phyloP scores from a whole-genome alignment of 2,113 vertebrate genomes.

The Oncorhynchus clarkii region DNA sequence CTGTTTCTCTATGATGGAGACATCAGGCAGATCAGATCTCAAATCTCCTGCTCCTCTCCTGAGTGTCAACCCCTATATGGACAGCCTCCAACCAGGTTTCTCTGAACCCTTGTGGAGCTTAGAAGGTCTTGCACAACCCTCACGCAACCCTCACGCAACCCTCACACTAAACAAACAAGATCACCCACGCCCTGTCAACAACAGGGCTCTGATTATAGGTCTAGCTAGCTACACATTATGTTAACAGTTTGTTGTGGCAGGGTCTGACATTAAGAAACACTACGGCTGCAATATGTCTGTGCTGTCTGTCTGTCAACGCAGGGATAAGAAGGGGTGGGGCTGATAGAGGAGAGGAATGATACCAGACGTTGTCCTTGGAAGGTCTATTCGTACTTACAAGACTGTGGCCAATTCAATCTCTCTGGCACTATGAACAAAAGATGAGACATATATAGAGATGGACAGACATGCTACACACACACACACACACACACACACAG shows the following conservation, averaged over 20 bases:
- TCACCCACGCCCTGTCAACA: neutral
- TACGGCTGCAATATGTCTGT: neutral
- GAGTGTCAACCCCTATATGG: too few species aligned
- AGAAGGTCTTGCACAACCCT: too few species aligned
- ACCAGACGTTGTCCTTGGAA: neutral
- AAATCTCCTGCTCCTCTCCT: too few species aligned
- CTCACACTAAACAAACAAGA: neutral
- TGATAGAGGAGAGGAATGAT: neutral
- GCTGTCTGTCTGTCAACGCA: neutral
- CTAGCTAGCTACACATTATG: neutral
- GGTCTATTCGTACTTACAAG: neutral
- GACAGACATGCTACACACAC: neutral
- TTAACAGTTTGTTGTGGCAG: neutral
- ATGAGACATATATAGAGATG: neutral
- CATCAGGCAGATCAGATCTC: too few species aligned
- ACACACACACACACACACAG: too few species aligned
- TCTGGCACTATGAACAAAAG: neutral
- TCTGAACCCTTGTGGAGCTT: too few species aligned
- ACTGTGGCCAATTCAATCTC: neutral
- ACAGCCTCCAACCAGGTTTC: too few species aligned
- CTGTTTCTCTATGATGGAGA: too few species aligned
- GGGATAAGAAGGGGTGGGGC: neutral
- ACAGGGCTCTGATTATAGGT: neutral
- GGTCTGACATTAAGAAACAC: neutral
- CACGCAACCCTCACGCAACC: neutral